Evolutionary conservation across 2,888 invertebrate species (phyloP), one percentile per base, ranked within the genome.

Genomic region (Stenolophus ochropezus): DNA sequence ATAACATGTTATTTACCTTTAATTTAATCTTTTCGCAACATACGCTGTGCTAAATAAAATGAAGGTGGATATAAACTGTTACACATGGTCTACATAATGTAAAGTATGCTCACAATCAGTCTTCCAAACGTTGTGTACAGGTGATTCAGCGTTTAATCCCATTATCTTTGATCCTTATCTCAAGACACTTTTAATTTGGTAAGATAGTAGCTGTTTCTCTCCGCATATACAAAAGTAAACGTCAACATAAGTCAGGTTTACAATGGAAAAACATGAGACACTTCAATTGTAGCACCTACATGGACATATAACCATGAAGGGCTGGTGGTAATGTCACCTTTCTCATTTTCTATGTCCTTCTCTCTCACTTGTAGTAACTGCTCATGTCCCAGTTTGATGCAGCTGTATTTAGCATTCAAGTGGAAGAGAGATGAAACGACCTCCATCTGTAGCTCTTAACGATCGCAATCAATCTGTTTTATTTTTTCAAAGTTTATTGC

Each of bases 81-180:
- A 82, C 82, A 82, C 80, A 84, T 83, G 79, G 8, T 84, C 81
- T 80, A 83, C 71, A 53, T 56, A 58, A 23, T 23, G 77, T 65
- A 42, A 85, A 84, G 82, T 84, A 85, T 84, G 88, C 92, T 91
- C 89, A 92, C 92, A 88, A 87, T 93, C 92, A 79, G 91, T 92
- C 87, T 93, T 93, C 93, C 93, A 93, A 25, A 93, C 91, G 87
- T 91, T 91, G 83, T 90, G 90, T 51, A 90, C 87, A 47, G 91
- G 91, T 1, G 91, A 91, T 84, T 90, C 91, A 27, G 90, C 88
- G 84, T 88, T 87, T 82, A 87, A 84, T 27, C 86, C 88, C 88
- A 88, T 79, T 83, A 82, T 83, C 49, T 78, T 51, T 11, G 16
- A 18, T 25, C 53, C 75, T 75, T 75, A 75, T 75, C 75, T 25